These are phyloP conservation scores for Xiphophorus birchmanni DNA, from an alignment of 2,797 vertebrate genomes.

Conservation along the genomic window DNA sequence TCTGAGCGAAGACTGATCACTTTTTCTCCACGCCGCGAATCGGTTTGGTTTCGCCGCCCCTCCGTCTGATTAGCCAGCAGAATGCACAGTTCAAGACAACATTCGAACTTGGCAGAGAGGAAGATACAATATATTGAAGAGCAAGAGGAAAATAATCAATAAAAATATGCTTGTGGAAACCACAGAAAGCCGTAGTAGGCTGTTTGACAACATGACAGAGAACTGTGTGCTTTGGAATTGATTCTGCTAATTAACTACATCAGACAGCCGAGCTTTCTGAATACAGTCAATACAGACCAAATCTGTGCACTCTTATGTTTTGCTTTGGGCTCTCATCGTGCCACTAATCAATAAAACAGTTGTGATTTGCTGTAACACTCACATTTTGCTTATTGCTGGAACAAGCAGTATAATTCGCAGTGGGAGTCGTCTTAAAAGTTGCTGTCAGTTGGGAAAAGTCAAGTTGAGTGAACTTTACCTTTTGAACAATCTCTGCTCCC, in stretches of 20 bases:
- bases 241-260: conserved; percentile 71
- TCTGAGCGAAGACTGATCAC: neutral
- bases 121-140: conserved; percentile 18
- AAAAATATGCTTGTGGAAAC: conserved; percentile 42
- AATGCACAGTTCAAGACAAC: conserved; percentile 21
- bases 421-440: conserved; percentile 17
- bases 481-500: neutral
- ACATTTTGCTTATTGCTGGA: conserved; percentile 14
- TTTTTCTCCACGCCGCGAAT: neutral
- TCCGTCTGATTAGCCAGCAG: neutral
- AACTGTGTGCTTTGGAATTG: conserved; percentile 52
- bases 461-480: neutral
- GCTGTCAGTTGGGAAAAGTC: conserved; percentile 26
- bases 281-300: conserved; percentile 61
- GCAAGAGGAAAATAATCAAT: conserved; percentile 41
- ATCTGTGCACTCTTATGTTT: conserved; percentile 23
- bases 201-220: conserved; percentile 72
- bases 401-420: conserved; percentile 2
- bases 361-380: conserved; percentile 21
- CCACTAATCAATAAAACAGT: conserved; percentile 33
- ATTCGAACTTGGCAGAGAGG: neutral
- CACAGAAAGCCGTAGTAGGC: conserved; percentile 33
- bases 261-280: conserved; percentile 60
- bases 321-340: conserved; percentile 26
- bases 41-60: neutral